Conservation (phyloP, 2,888 invertebrate genomes). For the Automeris io region DNA sequence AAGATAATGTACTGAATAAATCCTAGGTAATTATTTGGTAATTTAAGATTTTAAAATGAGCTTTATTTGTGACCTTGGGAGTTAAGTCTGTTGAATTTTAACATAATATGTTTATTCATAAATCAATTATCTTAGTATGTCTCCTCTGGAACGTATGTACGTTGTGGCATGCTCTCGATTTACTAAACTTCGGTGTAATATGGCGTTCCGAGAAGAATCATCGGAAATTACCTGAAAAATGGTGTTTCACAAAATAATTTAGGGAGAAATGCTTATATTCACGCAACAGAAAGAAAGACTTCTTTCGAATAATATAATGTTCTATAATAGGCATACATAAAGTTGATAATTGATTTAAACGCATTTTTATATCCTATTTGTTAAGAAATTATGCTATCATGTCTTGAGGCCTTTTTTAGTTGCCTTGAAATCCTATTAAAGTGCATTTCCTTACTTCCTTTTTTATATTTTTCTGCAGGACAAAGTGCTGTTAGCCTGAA, state of each 20-base stretch:
- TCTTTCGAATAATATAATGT: not conserved
- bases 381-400: no score
- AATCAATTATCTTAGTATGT: not conserved
- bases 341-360: no score
- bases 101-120: not conserved
- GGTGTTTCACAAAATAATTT: constrained; percentile 12
- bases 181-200: constrained; percentile 6
- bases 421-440: no score
- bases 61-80: constrained; percentile 2
- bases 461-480: no score
- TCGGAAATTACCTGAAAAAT: constrained; percentile 10
- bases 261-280: constrained; percentile 15
- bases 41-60: not conserved
- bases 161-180: not conserved
- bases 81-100: not conserved
- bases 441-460: no score
- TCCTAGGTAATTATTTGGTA: no score
- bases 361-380: no score
- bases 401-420: no score
- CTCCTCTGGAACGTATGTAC: not conserved
- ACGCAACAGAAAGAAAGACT: constrained; percentile 5
- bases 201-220: constrained; percentile 11
- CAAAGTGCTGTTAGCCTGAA: no score
- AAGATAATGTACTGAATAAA: not conserved
- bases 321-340: constrained; percentile 1